Conservation (phyloP, 2,888 invertebrate species). For the Agapostemon virescens region DNA sequence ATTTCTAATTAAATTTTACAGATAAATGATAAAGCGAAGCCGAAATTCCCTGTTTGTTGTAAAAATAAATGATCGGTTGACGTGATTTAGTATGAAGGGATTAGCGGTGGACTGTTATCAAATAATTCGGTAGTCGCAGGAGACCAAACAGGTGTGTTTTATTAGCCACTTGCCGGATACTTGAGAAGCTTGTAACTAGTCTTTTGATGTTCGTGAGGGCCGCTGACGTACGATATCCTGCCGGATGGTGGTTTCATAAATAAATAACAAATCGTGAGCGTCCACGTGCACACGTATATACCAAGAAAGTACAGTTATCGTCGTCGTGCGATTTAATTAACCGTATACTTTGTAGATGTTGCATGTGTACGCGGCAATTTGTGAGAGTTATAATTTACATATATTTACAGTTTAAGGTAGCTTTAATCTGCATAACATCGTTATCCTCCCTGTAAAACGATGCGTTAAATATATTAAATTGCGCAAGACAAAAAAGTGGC, state of each 20-base stretch:
- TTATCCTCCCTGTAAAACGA: conserved; percentile 4
- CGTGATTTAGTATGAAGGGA: conserved; percentile 24
- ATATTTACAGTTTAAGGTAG: conserved; percentile 17
- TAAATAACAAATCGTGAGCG: conserved; percentile 34
- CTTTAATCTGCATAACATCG: conserved; percentile 22
- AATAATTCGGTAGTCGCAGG: conserved; percentile 37
- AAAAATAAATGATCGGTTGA: not conserved
- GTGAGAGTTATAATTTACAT: conserved; percentile 32
- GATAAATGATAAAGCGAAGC: not conserved
- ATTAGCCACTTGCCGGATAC: conserved; percentile 40
- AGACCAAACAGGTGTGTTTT: conserved; percentile 29
- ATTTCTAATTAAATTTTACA: not conserved
- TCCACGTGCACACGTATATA: not conserved
- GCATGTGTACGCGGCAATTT: conserved; percentile 10
- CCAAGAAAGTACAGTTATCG: conserved; percentile 18
- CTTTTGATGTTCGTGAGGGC: conserved; percentile 38
- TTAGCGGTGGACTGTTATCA: conserved; percentile 29
- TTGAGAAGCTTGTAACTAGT: conserved; percentile 34
- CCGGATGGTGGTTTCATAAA: conserved; percentile 24
- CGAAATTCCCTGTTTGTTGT: not conserved
- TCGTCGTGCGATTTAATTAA: conserved; percentile 26
- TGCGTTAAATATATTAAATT: not conserved
- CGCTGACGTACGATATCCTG: conserved; percentile 11
- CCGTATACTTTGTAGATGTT: conserved; percentile 22
- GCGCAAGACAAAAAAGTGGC: not conserved